These are phyloP conservation scores for Eurytoma adleriae DNA, from an alignment of 2,888 invertebrate species.

Conservation along the genomic window DNA sequence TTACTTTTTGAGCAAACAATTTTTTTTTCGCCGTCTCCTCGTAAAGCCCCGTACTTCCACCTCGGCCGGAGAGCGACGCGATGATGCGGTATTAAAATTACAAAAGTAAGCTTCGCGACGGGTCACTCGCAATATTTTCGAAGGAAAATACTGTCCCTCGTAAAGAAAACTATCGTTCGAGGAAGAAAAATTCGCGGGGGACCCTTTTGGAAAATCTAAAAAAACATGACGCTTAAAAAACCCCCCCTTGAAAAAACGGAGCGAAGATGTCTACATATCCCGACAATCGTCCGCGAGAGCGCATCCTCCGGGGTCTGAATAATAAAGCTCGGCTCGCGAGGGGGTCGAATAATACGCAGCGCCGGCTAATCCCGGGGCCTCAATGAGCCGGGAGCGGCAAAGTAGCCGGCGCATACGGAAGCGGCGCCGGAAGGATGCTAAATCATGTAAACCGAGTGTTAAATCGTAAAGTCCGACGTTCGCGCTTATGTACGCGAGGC, in stretches of 20 bases:
- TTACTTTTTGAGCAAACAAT: conserved; percentile 30
- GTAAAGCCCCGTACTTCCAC: too few species aligned
- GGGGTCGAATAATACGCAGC: neutral
- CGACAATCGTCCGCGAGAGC: neutral
- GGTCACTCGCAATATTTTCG: neutral
- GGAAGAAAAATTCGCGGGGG: too few species aligned
- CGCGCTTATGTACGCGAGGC: neutral
- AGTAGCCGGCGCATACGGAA: neutral
- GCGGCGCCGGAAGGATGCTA: conserved; percentile 46
- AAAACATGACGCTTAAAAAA: too few species aligned
- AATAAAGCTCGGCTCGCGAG: neutral
- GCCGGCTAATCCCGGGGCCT: neutral
- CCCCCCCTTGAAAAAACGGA: too few species aligned
- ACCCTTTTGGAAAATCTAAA: too few species aligned
- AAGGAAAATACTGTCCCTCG: too few species aligned
- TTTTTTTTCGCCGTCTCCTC: conserved; percentile 4
- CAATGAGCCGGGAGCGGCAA: conserved; percentile 9
- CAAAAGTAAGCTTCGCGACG: neutral
- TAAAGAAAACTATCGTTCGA: too few species aligned
- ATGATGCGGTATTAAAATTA: neutral
- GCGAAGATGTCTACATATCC: too few species aligned
- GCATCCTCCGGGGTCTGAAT: conserved; percentile 3
- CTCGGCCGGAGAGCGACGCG: too few species aligned
- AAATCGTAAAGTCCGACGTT: conserved; percentile 52
- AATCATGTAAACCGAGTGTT: conserved; percentile 55